phyloP scores from a whole-genome alignment of 2,888 invertebrate genomes.

The Pseudococcus longispinus region DNA sequence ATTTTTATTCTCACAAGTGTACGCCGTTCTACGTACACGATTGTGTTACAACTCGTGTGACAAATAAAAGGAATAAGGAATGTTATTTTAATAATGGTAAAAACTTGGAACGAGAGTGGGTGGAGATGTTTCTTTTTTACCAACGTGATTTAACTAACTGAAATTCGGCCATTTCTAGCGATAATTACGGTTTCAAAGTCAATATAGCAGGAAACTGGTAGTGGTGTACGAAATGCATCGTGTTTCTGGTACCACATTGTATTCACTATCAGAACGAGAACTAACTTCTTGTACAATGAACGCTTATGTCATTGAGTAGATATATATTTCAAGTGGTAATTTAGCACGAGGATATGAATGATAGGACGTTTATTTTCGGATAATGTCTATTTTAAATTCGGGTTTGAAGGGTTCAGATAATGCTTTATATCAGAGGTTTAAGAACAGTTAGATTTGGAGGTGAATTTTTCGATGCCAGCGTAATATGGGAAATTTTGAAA shows the following conservation, averaged over 20 bases:
- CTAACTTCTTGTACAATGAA: neutral
- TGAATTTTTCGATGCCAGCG: neutral
- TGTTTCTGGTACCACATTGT: neutral
- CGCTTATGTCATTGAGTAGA: neutral
- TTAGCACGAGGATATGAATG: neutral
- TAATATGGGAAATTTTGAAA: too few species aligned
- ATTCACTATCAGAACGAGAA: too few species aligned
- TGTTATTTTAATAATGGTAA: neutral
- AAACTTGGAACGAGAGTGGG: neutral
- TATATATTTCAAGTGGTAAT: neutral
- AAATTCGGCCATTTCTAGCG: neutral
- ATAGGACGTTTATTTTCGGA: neutral
- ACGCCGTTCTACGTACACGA: neutral
- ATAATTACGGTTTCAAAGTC: neutral
- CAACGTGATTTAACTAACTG: neutral
- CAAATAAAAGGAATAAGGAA: neutral
- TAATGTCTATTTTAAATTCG: neutral
- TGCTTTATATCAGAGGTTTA: neutral
- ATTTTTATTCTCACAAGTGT: neutral
- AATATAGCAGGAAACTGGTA: neutral
- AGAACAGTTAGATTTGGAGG: neutral
- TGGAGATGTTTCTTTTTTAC: neutral
- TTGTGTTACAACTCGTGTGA: neutral
- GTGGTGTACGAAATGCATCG: neutral
- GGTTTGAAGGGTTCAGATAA: neutral